phyloP scores from a whole-genome alignment of 2,113 vertebrate species.

The Nicator chloris region DNA sequence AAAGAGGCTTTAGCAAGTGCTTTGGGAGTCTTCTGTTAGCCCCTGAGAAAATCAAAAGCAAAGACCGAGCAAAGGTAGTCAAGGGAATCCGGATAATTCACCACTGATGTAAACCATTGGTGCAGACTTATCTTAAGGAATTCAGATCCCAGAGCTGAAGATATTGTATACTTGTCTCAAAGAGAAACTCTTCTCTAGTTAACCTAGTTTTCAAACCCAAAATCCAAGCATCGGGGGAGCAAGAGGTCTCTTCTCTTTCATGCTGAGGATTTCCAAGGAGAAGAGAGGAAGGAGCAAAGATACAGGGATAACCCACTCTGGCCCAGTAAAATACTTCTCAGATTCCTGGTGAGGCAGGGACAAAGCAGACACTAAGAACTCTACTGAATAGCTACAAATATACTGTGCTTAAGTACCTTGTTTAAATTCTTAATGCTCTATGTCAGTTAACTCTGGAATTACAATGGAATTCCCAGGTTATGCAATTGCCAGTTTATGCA shows the following conservation, averaged over 20 bases:
- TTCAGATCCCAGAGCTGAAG: neutral
- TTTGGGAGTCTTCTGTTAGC: neutral
- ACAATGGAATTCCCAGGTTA: neutral
- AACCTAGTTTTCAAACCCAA: neutral
- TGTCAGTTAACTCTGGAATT: neutral
- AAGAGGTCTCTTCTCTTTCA: neutral
- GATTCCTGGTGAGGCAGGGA: neutral
- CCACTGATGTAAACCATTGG: rapidly evolving
- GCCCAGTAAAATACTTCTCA: neutral
- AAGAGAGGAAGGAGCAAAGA: neutral
- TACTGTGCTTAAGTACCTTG: neutral
- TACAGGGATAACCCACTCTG: neutral
- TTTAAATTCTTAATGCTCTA: neutral
- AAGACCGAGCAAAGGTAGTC: neutral
- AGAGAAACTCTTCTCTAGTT: neutral
- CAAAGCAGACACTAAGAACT: neutral
- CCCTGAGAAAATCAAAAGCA: neutral
- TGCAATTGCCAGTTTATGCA: neutral
- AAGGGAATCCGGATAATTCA: neutral
- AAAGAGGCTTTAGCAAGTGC: neutral
- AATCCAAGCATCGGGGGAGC: neutral
- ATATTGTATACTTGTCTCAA: neutral
- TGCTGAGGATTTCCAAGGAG: neutral
- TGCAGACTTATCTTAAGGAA: neutral
- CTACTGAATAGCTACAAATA: neutral